Evolutionary conservation across 2,113 vertebrate species (phyloP).

Genomic region (Hippopotamus amphibius): DNA sequence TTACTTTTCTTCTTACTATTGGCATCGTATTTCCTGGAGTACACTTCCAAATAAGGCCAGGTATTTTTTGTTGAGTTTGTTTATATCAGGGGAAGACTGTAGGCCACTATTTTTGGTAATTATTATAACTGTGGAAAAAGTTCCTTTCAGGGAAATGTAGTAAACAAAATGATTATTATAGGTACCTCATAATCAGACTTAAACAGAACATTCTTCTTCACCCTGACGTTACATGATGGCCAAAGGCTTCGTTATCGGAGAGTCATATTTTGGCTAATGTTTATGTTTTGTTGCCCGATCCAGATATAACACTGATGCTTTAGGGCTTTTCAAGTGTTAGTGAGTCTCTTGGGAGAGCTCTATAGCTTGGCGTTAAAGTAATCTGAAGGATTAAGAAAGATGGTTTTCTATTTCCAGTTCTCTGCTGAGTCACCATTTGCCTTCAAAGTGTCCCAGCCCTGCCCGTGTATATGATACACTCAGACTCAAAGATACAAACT

Average conservation of each 20-base stretch:
- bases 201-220: neutral
- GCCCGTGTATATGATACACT: neutral
- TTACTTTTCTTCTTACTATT: slow-evolving; percentile 13
- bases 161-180: slow-evolving; percentile 46
- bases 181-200: neutral
- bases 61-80: slow-evolving; percentile 36
- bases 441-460: neutral
- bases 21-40: neutral
- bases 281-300: slow-evolving; percentile 51
- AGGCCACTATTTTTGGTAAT: slow-evolving; percentile 74
- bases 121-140: slow-evolving; percentile 55
- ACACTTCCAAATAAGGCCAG: slow-evolving; percentile 72
- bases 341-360: slow-evolving; percentile 61
- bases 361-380: neutral
- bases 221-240: neutral
- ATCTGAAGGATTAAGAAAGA: slow-evolving; percentile 44
- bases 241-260: slow-evolving; percentile 4
- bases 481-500: neutral
- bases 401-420: slow-evolving; percentile 46
- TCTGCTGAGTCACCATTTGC: slow-evolving; percentile 57
- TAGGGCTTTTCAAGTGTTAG: slow-evolving; percentile 66
- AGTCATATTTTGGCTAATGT: slow-evolving; percentile 12
- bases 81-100: slow-evolving; percentile 57
- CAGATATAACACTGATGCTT: slow-evolving; percentile 16
- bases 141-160: slow-evolving; percentile 63